phyloP scores from a whole-genome alignment of 2,888 invertebrate genomes.

The Drosophila meridiana region DNA sequence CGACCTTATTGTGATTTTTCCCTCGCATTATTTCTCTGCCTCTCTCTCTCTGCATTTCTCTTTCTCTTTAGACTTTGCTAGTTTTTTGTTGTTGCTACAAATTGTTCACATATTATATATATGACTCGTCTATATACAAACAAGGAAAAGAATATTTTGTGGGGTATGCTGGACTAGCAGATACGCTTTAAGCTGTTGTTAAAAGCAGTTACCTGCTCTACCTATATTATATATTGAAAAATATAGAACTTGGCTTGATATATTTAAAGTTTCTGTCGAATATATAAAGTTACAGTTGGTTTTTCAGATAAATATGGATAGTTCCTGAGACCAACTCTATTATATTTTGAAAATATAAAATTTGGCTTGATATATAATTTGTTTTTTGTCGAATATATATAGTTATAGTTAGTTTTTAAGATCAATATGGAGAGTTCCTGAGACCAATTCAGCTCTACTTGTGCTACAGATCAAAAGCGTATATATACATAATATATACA shows the following conservation, averaged over 20 bases:
- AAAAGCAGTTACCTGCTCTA: too few relatives aligned
- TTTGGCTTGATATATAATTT: neutral
- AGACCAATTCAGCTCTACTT: too few relatives aligned
- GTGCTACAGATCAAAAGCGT: too few relatives aligned
- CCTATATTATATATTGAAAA: too few relatives aligned
- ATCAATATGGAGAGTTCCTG: neutral
- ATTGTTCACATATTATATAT: constrained; percentile 30
- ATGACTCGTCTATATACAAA: constrained; percentile 19
- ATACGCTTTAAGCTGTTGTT: neutral
- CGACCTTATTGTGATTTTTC: constrained; percentile 27
- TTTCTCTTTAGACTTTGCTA: constrained; percentile 24
- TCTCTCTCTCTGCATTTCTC: neutral
- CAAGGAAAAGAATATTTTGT: neutral
- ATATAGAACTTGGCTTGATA: too few relatives aligned
- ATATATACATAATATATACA: too few relatives aligned
- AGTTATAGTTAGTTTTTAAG: neutral
- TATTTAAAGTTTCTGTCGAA: too few relatives aligned
- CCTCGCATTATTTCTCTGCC: neutral
- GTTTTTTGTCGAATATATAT: neutral
- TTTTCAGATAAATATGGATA: too few relatives aligned
- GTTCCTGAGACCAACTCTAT: too few relatives aligned
- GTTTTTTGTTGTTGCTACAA: constrained; percentile 9
- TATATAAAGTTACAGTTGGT: too few relatives aligned
- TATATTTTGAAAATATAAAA: too few relatives aligned
- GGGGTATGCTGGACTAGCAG: constrained; percentile 1